These are phyloP conservation scores for Bombus terrestris DNA, from an alignment of 1,140 invertebrate species.

Conservation along the genomic window DNA sequence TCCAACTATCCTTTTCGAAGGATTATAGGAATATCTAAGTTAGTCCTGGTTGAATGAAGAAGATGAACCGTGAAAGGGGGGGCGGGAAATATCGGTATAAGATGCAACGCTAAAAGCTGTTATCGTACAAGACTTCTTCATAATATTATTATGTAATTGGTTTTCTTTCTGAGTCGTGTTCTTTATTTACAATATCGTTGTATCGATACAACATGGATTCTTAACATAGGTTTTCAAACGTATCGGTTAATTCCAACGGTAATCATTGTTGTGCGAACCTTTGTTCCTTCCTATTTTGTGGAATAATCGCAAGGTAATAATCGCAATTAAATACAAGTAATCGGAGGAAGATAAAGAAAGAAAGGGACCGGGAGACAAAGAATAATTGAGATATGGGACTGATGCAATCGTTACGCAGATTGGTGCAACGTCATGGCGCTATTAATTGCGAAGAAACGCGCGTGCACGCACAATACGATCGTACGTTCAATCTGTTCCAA, in stretches of 20 bases:
- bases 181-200: too few species aligned
- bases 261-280: neutral
- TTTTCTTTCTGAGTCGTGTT: too few species aligned
- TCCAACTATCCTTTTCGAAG: too few species aligned
- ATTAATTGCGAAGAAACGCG: slow-evolving; percentile 43
- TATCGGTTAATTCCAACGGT: neutral
- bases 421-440: slow-evolving; percentile 27
- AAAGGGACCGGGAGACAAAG: neutral
- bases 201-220: too few species aligned
- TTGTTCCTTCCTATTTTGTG: neutral
- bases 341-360: neutral
- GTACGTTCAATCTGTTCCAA: slow-evolving; percentile 51
- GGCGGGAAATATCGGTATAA: too few species aligned
- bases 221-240: neutral
- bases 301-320: neutral
- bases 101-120: too few species aligned
- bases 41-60: too few species aligned
- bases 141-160: too few species aligned
- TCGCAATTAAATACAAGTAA: slow-evolving; percentile 10
- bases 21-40: too few species aligned
- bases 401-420: slow-evolving; percentile 60
- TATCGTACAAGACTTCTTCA: too few species aligned
- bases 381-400: slow-evolving; percentile 26
- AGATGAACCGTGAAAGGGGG: too few species aligned
- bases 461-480: slow-evolving; percentile 14